Percentiles rank a stretch among this genome's conserved stretches.
Evolutionary conservation across 2,113 vertebrate species (phyloP).

Genomic region (Tachuris rubrigastra): DNA sequence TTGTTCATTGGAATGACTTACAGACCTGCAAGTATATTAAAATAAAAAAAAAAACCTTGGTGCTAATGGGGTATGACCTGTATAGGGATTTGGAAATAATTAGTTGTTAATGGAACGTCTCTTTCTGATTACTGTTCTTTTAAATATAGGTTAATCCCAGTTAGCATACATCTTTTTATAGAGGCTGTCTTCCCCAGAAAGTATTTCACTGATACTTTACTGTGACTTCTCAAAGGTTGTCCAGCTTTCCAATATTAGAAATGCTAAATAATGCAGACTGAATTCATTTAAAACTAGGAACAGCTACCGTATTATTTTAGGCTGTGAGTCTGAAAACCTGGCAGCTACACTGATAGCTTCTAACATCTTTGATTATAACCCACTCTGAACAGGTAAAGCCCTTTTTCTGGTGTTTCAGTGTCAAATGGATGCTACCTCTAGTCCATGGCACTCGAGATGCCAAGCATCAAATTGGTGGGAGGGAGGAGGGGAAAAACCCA

Average conservation of each 20-base stretch:
- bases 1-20: slow-evolving; percentile 16
- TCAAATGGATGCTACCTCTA: neutral
- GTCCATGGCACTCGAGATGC: neutral
- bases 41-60: neutral
- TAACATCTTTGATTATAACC: neutral
- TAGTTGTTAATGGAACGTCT: slow-evolving; percentile 66
- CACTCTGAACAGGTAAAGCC: neutral
- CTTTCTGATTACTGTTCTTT: slow-evolving; percentile 57
- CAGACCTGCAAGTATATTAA: slow-evolving; percentile 31
- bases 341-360: neutral
- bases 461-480: neutral
- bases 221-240: slow-evolving; percentile 12
- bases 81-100: slow-evolving; percentile 77
- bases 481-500: neutral
- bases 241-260: slow-evolving; percentile 12
- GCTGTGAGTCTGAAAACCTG: neutral
- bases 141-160: slow-evolving; percentile 69
- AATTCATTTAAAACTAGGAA: neutral
- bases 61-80: slow-evolving; percentile 66
- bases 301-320: slow-evolving; percentile 25
- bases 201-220: neutral
- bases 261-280: slow-evolving; percentile 1
- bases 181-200: slow-evolving; percentile 18
- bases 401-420: neutral
- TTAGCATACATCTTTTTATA: slow-evolving; percentile 56